Percentiles rank a stretch among this genome's conserved stretches.
Evolutionary conservation across 2,888 invertebrate species (phyloP).

Genomic region (Psylliodes chrysocephalus): DNA sequence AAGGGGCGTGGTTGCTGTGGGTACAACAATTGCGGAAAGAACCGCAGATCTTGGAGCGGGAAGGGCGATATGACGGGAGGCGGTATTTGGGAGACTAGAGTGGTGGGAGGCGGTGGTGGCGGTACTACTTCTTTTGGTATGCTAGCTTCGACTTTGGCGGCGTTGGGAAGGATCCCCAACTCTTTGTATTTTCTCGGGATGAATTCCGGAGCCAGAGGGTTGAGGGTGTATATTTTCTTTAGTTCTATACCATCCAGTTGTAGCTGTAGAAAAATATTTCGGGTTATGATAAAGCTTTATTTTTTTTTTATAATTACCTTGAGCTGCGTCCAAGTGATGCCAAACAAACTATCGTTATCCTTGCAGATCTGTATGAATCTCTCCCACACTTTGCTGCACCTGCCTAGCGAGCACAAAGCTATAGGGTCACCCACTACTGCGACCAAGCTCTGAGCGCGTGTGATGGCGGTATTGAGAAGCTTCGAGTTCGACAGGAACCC

Average conservation of each 20-base stretch:
- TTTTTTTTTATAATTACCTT: no score
- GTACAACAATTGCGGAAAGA: constrained; percentile 45
- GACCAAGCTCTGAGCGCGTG: constrained; percentile 82
- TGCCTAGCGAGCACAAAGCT: constrained; percentile 81
- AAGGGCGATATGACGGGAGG: constrained; percentile 41
- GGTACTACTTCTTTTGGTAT: constrained; percentile 36
- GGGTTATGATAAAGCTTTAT: no score
- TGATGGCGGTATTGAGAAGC: constrained; percentile 85
- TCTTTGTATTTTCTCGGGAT: constrained; percentile 70
- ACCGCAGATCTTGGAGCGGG: constrained; percentile 42
- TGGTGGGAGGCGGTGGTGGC: constrained; percentile 34
- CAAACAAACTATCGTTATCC: constrained; percentile 76
- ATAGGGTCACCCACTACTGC: constrained; percentile 88
- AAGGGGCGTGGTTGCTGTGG: constrained; percentile 47
- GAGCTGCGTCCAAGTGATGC: constrained; percentile 76
- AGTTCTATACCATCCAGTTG: constrained; percentile 80
- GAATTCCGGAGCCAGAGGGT: constrained; percentile 84
- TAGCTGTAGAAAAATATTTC: constrained; percentile 52
- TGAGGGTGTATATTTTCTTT: constrained; percentile 80
- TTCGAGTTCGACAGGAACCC: constrained; percentile 86
- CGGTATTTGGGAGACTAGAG: constrained; percentile 35
- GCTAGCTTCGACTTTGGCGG: constrained; percentile 28
- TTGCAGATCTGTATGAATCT: constrained; percentile 78
- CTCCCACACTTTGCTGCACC: constrained; percentile 85
- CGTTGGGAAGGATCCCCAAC: constrained; percentile 48